Evolutionary conservation across 1,140 invertebrate genomes (phyloP).

Genomic region (Drosophila setifemur): DNA sequence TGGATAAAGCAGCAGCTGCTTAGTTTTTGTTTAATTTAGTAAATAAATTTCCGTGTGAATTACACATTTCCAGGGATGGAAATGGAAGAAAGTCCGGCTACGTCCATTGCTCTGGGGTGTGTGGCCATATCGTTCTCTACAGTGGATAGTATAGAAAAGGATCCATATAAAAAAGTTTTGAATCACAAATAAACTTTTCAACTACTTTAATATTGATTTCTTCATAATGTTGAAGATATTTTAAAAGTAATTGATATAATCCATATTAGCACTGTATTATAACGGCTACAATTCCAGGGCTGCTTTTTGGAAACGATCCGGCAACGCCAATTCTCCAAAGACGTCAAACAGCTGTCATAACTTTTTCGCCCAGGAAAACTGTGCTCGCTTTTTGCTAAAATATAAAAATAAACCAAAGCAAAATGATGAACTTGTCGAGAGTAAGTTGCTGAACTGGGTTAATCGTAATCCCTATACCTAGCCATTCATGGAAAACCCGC

Average conservation of each 20-base stretch:
- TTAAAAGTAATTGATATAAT: neutral
- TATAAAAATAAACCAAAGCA: slow-evolving; percentile 51
- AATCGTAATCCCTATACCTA: neutral
- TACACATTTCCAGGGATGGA: neutral
- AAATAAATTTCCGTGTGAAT: neutral
- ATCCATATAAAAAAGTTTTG: no score
- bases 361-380: slow-evolving; percentile 43
- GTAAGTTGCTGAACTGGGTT: slow-evolving; percentile 36
- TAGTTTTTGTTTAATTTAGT: slow-evolving; percentile 6
- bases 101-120: no score
- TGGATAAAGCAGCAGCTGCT: slow-evolving; percentile 33
- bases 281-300: slow-evolving; percentile 15
- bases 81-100: neutral
- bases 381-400: slow-evolving; percentile 55
- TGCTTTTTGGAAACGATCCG: slow-evolving; percentile 15
- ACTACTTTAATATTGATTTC: no score
- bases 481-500: neutral
- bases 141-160: no score
- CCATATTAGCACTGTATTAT: neutral
- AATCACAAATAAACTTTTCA: no score
- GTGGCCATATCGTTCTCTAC: no score
- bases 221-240: no score
- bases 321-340: slow-evolving; percentile 51
- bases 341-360: slow-evolving; percentile 73
- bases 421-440: slow-evolving; percentile 80